Evolutionary conservation across 1,140 invertebrate genomes (phyloP), one percentile per base, ranked within the genome.

Genomic region (Neodiprion fabricii): DNA sequence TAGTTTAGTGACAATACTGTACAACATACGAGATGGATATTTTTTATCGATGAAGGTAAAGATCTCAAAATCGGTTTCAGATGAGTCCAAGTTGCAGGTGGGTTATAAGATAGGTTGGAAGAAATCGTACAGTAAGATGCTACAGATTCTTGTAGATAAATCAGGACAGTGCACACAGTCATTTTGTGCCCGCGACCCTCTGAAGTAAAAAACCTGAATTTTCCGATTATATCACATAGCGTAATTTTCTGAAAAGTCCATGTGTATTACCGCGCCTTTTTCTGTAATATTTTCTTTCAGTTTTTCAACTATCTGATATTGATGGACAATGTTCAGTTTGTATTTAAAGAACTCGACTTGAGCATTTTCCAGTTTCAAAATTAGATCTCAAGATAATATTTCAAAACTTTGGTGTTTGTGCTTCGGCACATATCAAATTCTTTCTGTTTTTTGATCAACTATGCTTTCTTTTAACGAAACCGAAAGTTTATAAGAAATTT

Each of bases 191-290:
- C 81, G 69, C 1, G 81, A 83, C 17, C 80, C 82, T 14, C 83
- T 83, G 76, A 86, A 87, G 81, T 86, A 80, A 72, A 79, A 79
- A 0, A 80, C 71, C 75, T 84, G 81, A n/a, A 85, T 79, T 83
- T 83, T 78, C 76, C 81, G 9, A 67, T 68, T 53, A 68, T 83
- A 85, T 77, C 84, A 82, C 12, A 79, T 75, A n/a, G 67, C 77
- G 77, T 82, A 83, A 79, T 84, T 86, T 78, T 84, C 83, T 14
- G 48, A 75, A 73, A 81, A 81, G 71, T 81, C 77, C 70, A 80
- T 74, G 49, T 79, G 76, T 48, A 75, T 78, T 12, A 83, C 10
- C 48, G 67, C 77, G 47, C 83, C 80, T n/a, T 79, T 53, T 23
- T 79, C 75, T 17, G 47, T 73, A 28, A 83, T 71, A 21, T 75